phyloP scores from a whole-genome alignment of 2,797 vertebrate genomes.

The Cossypha niveicapilla region DNA sequence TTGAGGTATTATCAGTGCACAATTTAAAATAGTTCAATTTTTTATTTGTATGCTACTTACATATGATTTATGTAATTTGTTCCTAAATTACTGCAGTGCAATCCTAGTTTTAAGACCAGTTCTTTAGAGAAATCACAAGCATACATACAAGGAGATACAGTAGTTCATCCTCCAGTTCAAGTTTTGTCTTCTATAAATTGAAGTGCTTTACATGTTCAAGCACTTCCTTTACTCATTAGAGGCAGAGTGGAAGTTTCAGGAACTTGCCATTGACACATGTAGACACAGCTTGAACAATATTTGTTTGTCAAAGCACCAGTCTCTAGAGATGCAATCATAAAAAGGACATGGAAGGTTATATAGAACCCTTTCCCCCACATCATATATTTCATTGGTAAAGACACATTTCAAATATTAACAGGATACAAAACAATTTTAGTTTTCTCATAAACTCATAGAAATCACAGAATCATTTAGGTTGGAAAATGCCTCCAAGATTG shows the following conservation, averaged over 20 bases:
- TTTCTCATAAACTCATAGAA: not conserved
- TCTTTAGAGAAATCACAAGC: not conserved
- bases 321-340: not conserved
- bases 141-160: not conserved
- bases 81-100: not conserved
- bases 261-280: not conserved
- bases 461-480: not conserved
- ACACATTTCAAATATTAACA: not conserved
- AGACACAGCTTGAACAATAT: not conserved
- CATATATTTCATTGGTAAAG: not conserved
- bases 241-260: not conserved
- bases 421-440: not conserved
- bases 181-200: not conserved
- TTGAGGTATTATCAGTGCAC: not conserved
- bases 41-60: not conserved
- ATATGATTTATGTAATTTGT: not conserved
- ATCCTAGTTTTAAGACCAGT: not conserved
- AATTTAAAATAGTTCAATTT: not conserved
- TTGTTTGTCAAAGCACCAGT: not conserved
- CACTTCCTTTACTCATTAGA: not conserved
- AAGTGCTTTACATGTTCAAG: not conserved
- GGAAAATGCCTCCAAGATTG: rapidly evolving
- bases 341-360: not conserved
- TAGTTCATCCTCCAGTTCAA: not conserved
- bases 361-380: not conserved